Evolutionary conservation across 2,113 vertebrate species (phyloP).

Genomic region (Colistium nudipinnis): DNA sequence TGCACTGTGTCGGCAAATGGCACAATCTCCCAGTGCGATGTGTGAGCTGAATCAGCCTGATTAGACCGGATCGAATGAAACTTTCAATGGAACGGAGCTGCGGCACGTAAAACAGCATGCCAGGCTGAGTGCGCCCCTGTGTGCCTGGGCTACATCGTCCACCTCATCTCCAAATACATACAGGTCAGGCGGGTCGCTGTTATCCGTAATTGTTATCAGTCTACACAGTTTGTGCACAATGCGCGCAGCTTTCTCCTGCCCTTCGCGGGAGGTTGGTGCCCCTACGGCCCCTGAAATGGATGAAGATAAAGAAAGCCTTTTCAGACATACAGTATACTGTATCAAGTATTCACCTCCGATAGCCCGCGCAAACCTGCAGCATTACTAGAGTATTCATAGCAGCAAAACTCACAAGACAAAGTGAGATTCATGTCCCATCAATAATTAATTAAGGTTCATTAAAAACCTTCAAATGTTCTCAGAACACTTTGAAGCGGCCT

Average conservation of each 20-base stretch:
- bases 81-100: conserved; percentile 22
- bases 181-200: background rate
- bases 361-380: background rate
- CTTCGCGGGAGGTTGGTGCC: background rate
- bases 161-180: background rate
- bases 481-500: background rate
- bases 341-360: background rate
- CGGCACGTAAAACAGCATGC: conserved; percentile 10
- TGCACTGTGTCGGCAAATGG: background rate
- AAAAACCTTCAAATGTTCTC: background rate
- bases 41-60: conserved; percentile 25
- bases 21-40: conserved; percentile 2
- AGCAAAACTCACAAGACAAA: conserved; percentile 4
- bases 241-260: background rate
- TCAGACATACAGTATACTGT: no score
- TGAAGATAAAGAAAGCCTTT: background rate
- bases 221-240: background rate
- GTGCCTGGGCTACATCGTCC: background rate
- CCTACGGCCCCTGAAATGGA: background rate
- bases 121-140: background rate
- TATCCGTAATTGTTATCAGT: background rate
- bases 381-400: background rate
- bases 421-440: conserved; percentile 10
- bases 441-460: conserved; percentile 22
- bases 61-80: conserved; percentile 38